Evolutionary conservation across 2,888 invertebrate genomes (phyloP).

Genomic region (Pasiphila rectangulata): DNA sequence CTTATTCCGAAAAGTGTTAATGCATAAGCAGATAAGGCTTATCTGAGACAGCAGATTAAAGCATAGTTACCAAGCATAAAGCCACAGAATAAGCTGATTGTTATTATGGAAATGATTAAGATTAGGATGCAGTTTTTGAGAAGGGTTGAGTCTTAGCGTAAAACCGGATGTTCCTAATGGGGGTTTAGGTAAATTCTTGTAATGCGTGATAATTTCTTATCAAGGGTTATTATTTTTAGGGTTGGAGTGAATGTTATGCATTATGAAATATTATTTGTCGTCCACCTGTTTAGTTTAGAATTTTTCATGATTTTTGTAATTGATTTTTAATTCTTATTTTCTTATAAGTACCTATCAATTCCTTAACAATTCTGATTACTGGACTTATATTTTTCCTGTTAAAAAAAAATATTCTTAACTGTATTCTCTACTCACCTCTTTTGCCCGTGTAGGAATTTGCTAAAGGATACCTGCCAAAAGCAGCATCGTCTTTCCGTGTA

Average conservation of each 20-base stretch:
- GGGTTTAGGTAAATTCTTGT: conserved; percentile 38
- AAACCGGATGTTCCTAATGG: conserved; percentile 51
- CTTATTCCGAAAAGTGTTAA: conserved; percentile 52
- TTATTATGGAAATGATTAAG: conserved; percentile 21
- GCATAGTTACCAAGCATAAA: not conserved
- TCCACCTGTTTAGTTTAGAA: too few species aligned
- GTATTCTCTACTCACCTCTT: too few species aligned
- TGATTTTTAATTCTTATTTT: too few species aligned
- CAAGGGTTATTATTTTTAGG: conserved; percentile 4
- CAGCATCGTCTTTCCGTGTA: too few species aligned
- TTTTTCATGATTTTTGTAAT: too few species aligned
- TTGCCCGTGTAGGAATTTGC: too few species aligned
- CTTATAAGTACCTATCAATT: too few species aligned
- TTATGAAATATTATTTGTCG: not conserved
- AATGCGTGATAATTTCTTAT: conserved; percentile 27
- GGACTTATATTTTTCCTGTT: too few species aligned
- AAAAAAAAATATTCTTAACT: too few species aligned
- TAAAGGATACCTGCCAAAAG: too few species aligned
- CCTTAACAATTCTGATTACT: too few species aligned
- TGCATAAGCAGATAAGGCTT: conserved; percentile 50
- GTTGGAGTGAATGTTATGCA: not conserved
- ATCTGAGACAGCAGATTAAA: conserved; percentile 43
- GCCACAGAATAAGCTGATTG: conserved; percentile 9
- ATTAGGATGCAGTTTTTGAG: conserved; percentile 17
- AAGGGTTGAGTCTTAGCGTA: conserved; percentile 28